A percentile compares a stretch with the other conserved stretches of the same genome.
Conservation (phyloP, 2,113 vertebrate species). For the Phalacrocorax pelagicus region DNA sequence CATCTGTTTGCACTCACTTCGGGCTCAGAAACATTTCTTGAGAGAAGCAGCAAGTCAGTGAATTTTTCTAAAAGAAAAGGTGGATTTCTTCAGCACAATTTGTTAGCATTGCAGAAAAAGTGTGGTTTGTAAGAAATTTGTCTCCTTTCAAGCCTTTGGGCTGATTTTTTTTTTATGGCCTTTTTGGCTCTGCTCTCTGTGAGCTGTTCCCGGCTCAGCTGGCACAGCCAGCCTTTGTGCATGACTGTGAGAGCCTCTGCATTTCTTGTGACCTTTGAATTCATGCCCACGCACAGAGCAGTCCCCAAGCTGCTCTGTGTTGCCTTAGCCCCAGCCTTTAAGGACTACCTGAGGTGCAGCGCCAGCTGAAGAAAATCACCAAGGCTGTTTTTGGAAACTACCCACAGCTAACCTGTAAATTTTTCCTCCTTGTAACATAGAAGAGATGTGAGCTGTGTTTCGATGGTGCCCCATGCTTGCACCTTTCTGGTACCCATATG, state of each 20-base stretch:
- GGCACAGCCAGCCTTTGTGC: not conserved
- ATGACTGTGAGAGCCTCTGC: not conserved
- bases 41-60: not conserved
- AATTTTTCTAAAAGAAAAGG: not conserved
- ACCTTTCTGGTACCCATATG: not conserved
- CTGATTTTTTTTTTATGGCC: not conserved
- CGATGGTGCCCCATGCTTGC: not conserved
- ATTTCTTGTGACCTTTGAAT: not conserved
- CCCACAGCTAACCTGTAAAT: not conserved
- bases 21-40: not conserved
- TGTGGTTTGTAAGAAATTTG: not conserved
- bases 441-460: not conserved
- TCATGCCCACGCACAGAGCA: not conserved
- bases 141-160: not conserved
- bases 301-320: not conserved
- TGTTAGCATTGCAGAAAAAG: not conserved
- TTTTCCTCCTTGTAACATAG: not conserved
- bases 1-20: constrained; percentile 11
- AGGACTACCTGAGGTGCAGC: not conserved
- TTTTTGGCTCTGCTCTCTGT: not conserved
- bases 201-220: not conserved
- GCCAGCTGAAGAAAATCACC: not conserved
- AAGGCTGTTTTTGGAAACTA: not conserved
- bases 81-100: not conserved
- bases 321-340: not conserved